Percentiles rank a stretch among this genome's conserved stretches.
phyloP scores from a whole-genome alignment of 2,797 vertebrate species.

The Scyliorhinus canicula region DNA sequence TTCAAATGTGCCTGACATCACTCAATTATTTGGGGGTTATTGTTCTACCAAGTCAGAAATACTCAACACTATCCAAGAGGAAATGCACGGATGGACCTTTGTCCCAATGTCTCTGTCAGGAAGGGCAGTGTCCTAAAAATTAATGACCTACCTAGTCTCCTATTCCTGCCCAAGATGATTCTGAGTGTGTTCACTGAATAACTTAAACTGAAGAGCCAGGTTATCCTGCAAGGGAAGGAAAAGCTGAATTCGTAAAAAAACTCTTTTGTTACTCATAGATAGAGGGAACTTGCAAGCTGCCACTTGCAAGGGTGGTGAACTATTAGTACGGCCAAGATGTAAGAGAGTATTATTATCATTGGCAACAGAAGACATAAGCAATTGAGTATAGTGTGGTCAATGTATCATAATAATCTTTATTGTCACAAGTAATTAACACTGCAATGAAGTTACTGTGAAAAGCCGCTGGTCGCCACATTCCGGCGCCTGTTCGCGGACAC shows the following conservation, averaged over 20 bases:
- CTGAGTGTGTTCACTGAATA: not conserved
- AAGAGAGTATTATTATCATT: not conserved
- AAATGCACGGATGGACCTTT: not conserved
- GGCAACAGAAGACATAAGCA: not conserved
- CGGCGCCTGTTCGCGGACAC: too few species aligned
- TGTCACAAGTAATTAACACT: too few species aligned
- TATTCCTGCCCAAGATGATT: not conserved
- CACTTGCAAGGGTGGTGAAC: not conserved
- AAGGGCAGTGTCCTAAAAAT: not conserved
- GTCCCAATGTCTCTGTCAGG: not conserved
- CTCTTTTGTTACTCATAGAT: not conserved
- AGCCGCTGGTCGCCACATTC: too few species aligned
- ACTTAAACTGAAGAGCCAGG: not conserved
- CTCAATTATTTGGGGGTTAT: not conserved
- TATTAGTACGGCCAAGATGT: not conserved
- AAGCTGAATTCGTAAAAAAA: not conserved
- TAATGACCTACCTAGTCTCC: not conserved
- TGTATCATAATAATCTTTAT: too few species aligned
- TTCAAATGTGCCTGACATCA: not conserved
- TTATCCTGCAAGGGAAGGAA: not conserved
- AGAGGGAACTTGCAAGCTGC: not conserved
- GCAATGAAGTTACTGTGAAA: too few species aligned
- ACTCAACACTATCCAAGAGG: not conserved
- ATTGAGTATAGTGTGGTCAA: not conserved
- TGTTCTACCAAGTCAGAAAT: not conserved